A percentile compares a stretch with the other conserved stretches of the same genome.
phyloP scores from a whole-genome alignment of 2,797 vertebrate species.

The Labeo calbasu region DNA sequence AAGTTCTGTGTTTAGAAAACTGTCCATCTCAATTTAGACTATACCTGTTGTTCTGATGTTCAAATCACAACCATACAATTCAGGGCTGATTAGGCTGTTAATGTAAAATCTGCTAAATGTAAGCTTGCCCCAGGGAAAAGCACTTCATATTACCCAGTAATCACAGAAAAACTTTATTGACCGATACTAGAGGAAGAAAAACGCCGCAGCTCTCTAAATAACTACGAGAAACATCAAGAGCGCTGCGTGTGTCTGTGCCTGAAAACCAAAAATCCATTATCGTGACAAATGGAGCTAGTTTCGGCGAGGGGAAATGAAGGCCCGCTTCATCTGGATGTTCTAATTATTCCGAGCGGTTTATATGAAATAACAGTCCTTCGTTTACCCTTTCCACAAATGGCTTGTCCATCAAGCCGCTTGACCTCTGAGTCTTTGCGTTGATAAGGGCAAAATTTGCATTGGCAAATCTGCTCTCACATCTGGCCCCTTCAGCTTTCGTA shows the following conservation, averaged over 20 bases:
- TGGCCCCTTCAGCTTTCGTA: constrained; percentile 17
- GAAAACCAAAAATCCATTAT: constrained; percentile 54
- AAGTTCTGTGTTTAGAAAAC: background rate
- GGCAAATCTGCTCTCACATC: constrained; percentile 33
- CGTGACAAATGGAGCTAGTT: constrained; percentile 41
- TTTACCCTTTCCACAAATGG: constrained; percentile 41
- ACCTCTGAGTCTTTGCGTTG: constrained; percentile 43
- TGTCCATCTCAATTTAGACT: background rate
- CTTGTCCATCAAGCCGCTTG: constrained; percentile 48
- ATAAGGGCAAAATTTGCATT: constrained; percentile 57
- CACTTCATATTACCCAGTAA: constrained; percentile 38
- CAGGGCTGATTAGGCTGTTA: background rate
- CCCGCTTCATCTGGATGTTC: constrained; percentile 12
- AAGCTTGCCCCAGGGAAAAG: constrained; percentile 7
- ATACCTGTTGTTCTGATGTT: constrained; percentile 6
- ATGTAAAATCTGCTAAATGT: background rate
- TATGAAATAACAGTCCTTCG: constrained; percentile 44
- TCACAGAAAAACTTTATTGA: constrained; percentile 49
- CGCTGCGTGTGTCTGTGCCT: constrained; percentile 11
- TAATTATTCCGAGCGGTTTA: constrained; percentile 38
- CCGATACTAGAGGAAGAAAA: constrained; percentile 36
- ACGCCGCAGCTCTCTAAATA: constrained; percentile 22
- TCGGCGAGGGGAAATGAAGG: constrained; percentile 45
- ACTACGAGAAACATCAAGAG: constrained; percentile 35
- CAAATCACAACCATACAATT: constrained; percentile 7